Conservation (phyloP, 2,113 vertebrate species). For the Ceyx melanurus region DNA sequence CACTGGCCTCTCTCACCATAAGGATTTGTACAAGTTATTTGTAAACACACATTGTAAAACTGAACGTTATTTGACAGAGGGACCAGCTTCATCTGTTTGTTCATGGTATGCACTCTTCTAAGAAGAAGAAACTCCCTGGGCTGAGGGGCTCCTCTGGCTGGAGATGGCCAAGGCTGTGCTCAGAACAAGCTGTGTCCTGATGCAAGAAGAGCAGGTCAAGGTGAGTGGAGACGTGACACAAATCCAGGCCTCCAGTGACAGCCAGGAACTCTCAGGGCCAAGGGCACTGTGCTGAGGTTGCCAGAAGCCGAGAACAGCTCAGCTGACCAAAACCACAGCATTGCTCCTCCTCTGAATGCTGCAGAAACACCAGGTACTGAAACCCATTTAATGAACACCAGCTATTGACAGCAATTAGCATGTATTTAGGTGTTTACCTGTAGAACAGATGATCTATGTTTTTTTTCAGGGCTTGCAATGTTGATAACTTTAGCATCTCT, state of each 20-base stretch:
- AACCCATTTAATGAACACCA: background rate
- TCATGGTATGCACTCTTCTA: background rate
- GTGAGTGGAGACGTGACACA: background rate
- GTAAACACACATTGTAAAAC: background rate
- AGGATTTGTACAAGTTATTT: background rate
- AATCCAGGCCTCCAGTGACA: background rate
- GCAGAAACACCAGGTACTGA: background rate
- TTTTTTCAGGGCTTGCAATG: background rate
- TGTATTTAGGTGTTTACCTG: background rate
- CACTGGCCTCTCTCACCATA: background rate
- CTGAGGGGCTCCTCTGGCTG: fast-evolving
- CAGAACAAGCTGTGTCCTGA: background rate
- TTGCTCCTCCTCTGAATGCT: background rate
- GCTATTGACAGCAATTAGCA: background rate
- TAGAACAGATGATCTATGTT: background rate
- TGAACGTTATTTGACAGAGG: background rate
- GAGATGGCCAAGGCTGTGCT: background rate
- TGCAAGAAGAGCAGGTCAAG: background rate
- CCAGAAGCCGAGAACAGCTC: background rate
- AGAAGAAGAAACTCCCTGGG: background rate
- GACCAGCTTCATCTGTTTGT: background rate
- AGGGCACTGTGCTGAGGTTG: background rate
- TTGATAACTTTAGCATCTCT: background rate
- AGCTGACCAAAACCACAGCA: background rate
- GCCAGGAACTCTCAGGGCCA: background rate